Conservation (phyloP, 2,888 invertebrate species). For the Sinopyrophorus schimmeli region DNA sequence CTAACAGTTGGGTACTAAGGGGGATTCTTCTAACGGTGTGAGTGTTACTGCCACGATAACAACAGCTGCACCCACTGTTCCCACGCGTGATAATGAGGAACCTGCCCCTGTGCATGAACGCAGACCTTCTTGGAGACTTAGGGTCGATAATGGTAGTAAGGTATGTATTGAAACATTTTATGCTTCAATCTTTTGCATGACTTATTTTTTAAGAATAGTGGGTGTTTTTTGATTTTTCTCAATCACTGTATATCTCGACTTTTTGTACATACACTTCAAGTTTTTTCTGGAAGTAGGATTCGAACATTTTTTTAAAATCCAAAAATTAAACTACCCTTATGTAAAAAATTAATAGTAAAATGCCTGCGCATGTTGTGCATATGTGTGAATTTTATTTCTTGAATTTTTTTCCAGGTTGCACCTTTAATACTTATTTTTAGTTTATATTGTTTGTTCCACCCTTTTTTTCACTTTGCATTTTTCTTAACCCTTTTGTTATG, state of each 20-base stretch:
- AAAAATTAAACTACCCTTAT: too few species aligned
- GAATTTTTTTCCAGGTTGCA: constrained; percentile 39
- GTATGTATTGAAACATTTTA: constrained; percentile 58
- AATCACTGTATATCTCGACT: too few species aligned
- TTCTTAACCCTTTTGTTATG: constrained; percentile 40
- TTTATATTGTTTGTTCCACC: constrained; percentile 47
- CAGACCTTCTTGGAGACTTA: constrained; percentile 89
- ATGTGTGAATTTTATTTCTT: constrained; percentile 21
- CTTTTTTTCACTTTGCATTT: constrained; percentile 43
- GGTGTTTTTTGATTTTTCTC: too few species aligned
- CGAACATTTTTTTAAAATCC: too few species aligned
- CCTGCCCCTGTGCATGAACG: constrained; percentile 65
- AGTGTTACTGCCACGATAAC: constrained; percentile 62
- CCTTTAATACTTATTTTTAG: constrained; percentile 42
- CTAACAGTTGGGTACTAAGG: constrained; percentile 50
- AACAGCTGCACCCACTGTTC: constrained; percentile 58
- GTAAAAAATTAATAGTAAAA: too few species aligned
- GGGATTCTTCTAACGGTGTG: constrained; percentile 45
- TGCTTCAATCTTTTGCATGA: constrained; percentile 1
- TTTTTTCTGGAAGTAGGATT: too few species aligned
- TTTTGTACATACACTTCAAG: too few species aligned
- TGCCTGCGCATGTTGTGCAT: constrained; percentile 5
- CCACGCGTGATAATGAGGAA: constrained; percentile 51
- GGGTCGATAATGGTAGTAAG: constrained; percentile 86
- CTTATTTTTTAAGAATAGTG: neutral